Base-by-base conservation (phyloP, 2,113 vertebrate species). In the Tiliqua scincoides region DNA sequence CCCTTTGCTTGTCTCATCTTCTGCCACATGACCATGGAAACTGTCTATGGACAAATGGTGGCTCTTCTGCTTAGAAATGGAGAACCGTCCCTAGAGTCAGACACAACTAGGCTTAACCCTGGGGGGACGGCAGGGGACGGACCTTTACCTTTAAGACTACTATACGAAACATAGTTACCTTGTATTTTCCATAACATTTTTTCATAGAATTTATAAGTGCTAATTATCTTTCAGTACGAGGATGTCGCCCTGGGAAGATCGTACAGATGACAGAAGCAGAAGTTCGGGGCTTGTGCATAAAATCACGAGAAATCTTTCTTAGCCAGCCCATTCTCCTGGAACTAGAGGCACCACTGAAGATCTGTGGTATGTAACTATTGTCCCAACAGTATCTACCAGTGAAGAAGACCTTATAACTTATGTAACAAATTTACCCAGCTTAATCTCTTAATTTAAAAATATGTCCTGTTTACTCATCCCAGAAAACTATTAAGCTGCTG, bases 241-340 rank as follows among this genome's bases (percentile, higher is more conserved):
- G 98, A 98, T 98, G 98, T 96, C 98, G 98, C 81, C 98, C 98
- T 52, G 98, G 98, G 88, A 99, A 99, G 96, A 98, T 97, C 0
- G 98, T 99, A 63, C 98, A 99, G 95, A 99, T 99, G 98, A 97
- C 98, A 0, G 98, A 99, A 97, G 98, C 98, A 48, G 98, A 99
- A 96, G 98, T 99, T 59, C 96, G 98, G 11, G 98, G 98, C 54
- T 97, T 99, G 83, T 99, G 98, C 94, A 98, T 99, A 96, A 99
- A 99, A 90, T 99, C 98, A 92, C 96, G 98, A 72, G 98, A 99
- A 96, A 99, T 99, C 94, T 99, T 99, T 94, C 98, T 99, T 94
- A 99, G 98, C 93, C 98, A 99, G 93, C 98, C 98, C 83, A 99
- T 99, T 94, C 98, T 99, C 72, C 94, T 99, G 90, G 98, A 99